Percentiles rank a stretch among this genome's conserved stretches.
These are phyloP conservation scores for Microtus montanus DNA, from an alignment of 2,113 vertebrate genomes.

Conservation along the genomic window DNA sequence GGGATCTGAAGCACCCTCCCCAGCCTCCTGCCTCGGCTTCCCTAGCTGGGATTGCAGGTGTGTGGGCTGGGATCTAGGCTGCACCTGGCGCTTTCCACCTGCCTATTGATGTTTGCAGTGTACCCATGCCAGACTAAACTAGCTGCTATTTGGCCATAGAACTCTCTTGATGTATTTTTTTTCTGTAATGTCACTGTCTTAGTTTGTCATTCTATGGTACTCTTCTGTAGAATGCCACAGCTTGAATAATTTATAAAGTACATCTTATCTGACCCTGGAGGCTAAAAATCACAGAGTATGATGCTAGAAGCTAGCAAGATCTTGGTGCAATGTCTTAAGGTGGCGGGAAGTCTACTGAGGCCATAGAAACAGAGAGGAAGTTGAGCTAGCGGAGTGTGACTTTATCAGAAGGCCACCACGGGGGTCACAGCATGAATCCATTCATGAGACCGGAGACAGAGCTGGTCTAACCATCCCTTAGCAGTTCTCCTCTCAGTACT, in stretches of 20 bases:
- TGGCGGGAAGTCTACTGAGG: background rate
- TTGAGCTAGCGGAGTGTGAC: background rate
- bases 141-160: background rate
- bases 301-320: background rate
- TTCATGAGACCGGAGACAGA: no score
- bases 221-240: background rate
- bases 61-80: background rate
- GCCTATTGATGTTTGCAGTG: background rate
- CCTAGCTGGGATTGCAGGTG: background rate
- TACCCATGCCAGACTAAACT: no score
- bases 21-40: background rate
- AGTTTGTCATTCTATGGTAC: background rate
- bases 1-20: background rate
- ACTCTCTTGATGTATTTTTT: background rate
- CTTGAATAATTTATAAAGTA: background rate
- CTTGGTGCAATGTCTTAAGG: background rate
- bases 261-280: background rate
- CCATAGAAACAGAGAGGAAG: background rate
- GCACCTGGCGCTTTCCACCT: background rate
- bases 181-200: background rate
- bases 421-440: background rate
- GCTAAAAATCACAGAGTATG: background rate
- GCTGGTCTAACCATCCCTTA: no score
- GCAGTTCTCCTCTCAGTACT: no score
- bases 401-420: background rate